Percentiles rank a stretch among this genome's conserved stretches.
Evolutionary conservation across 2,888 invertebrate species (phyloP).

Genomic region (Ichneumoninae sp.): DNA sequence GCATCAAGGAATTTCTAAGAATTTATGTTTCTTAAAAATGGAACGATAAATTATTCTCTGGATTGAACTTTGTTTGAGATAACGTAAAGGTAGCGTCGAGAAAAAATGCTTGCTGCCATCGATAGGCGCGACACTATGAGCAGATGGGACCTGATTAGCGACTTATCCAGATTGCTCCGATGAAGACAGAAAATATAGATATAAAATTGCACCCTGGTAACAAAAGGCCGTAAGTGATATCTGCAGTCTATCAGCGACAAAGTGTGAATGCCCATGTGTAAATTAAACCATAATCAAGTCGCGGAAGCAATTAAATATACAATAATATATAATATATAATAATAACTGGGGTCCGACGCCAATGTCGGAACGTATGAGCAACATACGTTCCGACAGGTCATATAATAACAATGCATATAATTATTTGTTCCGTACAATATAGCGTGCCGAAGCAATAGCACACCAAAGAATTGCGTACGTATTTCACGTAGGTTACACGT

Average conservation of each 20-base stretch:
- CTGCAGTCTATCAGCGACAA: too few species aligned
- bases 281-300: background rate
- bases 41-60: background rate
- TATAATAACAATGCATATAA: constrained; percentile 11
- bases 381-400: background rate
- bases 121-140: too few species aligned
- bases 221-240: too few species aligned
- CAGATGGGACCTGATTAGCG: too few species aligned
- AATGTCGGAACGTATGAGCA: constrained; percentile 73
- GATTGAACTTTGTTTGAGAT: background rate
- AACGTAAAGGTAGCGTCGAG: too few species aligned
- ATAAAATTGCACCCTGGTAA: too few species aligned
- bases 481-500: constrained; percentile 40
- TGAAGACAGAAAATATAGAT: too few species aligned
- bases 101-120: too few species aligned
- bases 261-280: too few species aligned
- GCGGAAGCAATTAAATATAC: background rate
- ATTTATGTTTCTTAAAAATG: background rate
- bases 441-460: constrained; percentile 47
- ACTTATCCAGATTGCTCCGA: too few species aligned
- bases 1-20: background rate
- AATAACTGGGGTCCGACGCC: constrained; percentile 59
- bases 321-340: background rate
- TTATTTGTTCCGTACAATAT: constrained; percentile 48
- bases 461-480: constrained; percentile 41